phyloP scores from a whole-genome alignment of 2,797 vertebrate species.

The Tauraco hartlaubi region DNA sequence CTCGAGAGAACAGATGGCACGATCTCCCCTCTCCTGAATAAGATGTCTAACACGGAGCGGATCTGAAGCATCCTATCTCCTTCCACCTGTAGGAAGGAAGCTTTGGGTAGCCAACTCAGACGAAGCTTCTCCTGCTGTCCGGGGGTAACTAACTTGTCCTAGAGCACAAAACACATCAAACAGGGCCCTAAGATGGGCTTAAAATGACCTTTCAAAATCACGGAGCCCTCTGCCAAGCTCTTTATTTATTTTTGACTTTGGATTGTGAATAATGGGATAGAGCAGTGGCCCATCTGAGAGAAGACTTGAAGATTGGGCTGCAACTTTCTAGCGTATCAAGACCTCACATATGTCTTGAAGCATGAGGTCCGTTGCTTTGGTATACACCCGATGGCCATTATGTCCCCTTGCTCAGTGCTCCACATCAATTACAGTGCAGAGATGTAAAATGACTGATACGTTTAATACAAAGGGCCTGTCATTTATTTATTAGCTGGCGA shows the following conservation, averaged over 20 bases:
- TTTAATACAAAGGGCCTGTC: constrained; percentile 88
- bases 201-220: neutral
- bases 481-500: constrained; percentile 92
- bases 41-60: neutral
- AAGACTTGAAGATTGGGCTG: neutral
- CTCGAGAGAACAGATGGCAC: rapidly evolving
- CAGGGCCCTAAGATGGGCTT: neutral
- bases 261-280: neutral
- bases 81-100: neutral
- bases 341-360: neutral
- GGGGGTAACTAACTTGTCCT: neutral
- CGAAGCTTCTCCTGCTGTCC: neutral
- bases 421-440: constrained; percentile 76
- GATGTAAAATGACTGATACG: constrained; percentile 82
- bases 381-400: neutral
- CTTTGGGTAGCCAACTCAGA: neutral
- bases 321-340: neutral
- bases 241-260: neutral
- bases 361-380: neutral
- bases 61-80: neutral
- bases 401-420: neutral
- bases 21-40: neutral
- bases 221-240: neutral
- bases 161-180: neutral
- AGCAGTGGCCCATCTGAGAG: neutral